Evolutionary conservation across 1,140 invertebrate species (phyloP).

Genomic region (Triops longicaudatus): DNA sequence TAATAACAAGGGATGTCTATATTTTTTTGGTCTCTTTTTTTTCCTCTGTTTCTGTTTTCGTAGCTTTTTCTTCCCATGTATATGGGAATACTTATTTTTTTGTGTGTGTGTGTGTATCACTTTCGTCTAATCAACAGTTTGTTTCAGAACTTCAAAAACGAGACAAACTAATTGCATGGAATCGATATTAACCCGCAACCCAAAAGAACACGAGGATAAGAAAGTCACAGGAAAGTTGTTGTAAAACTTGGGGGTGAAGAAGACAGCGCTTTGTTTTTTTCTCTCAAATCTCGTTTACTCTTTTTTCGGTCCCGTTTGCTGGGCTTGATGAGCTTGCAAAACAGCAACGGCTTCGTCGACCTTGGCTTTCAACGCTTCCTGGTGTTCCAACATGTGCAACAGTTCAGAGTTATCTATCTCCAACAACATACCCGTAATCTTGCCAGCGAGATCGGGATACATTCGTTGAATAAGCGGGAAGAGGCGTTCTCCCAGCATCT

Average conservation of each 20-base stretch:
- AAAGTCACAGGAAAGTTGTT: neutral
- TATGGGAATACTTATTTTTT: neutral
- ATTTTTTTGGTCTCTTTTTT: neutral
- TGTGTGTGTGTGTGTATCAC: too few species aligned
- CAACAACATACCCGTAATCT: conserved; percentile 99
- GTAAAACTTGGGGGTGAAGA: neutral
- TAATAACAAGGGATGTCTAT: neutral
- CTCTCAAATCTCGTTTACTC: conserved; percentile 22
- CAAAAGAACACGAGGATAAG: neutral
- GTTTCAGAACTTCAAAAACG: neutral
- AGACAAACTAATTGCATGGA: conserved; percentile 13
- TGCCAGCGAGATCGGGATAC: conserved; percentile 87
- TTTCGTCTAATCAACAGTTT: neutral
- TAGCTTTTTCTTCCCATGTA: neutral
- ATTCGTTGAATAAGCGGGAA: conserved; percentile 90
- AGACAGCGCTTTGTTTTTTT: neutral
- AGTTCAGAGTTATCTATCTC: conserved; percentile 99
- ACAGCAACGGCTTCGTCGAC: conserved; percentile 96
- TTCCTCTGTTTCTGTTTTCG: neutral
- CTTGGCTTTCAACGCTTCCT: conserved; percentile 90
- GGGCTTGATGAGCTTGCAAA: conserved; percentile 91
- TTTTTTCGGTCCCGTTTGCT: conserved; percentile 54
- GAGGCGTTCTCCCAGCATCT: conserved; percentile 95
- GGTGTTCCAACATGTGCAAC: conserved; percentile 96
- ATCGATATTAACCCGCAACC: conserved; percentile 6